Evolutionary conservation across 2,113 vertebrate species (phyloP).

Genomic region (Entelurus aequoreus): DNA sequence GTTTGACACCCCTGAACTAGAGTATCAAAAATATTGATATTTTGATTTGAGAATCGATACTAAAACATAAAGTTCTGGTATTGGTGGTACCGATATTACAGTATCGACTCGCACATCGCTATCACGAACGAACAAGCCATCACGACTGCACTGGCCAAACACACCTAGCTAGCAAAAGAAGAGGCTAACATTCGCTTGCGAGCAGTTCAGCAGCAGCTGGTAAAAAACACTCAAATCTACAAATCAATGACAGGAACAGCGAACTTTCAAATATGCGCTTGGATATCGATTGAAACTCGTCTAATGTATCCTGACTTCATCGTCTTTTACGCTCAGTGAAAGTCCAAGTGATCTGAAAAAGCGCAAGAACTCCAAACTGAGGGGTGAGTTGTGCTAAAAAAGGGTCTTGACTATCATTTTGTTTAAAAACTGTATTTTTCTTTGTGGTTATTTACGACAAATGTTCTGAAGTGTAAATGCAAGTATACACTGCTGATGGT

Average conservation of each 20-base stretch:
- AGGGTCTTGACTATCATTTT: background rate
- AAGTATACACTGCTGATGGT: too few relatives aligned
- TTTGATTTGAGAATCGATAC: too few relatives aligned
- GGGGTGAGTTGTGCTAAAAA: constrained; percentile 45
- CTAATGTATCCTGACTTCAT: constrained; percentile 2
- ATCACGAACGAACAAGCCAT: too few relatives aligned
- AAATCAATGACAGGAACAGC: constrained; percentile 40
- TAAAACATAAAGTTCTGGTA: too few relatives aligned
- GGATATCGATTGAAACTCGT: constrained; percentile 34
- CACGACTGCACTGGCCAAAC: constrained; percentile 13
- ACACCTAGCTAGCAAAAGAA: constrained; percentile 24
- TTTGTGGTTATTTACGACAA: background rate
- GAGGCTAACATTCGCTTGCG: constrained; percentile 21
- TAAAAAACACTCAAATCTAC: constrained; percentile 31
- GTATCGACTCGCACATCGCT: too few relatives aligned
- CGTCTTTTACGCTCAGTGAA: constrained; percentile 5
- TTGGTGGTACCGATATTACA: too few relatives aligned
- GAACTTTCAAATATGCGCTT: constrained; percentile 44
- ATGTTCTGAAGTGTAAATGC: background rate
- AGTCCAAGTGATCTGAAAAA: constrained; percentile 19
- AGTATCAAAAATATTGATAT: too few relatives aligned
- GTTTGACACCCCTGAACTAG: too few relatives aligned
- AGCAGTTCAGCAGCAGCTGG: constrained; percentile 17
- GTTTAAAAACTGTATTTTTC: background rate
- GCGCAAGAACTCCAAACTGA: constrained; percentile 29